Percentiles rank a stretch among this genome's conserved stretches.
Evolutionary conservation across 2,888 invertebrate species (phyloP).

Genomic region (Caenorhabditis japonica): DNA sequence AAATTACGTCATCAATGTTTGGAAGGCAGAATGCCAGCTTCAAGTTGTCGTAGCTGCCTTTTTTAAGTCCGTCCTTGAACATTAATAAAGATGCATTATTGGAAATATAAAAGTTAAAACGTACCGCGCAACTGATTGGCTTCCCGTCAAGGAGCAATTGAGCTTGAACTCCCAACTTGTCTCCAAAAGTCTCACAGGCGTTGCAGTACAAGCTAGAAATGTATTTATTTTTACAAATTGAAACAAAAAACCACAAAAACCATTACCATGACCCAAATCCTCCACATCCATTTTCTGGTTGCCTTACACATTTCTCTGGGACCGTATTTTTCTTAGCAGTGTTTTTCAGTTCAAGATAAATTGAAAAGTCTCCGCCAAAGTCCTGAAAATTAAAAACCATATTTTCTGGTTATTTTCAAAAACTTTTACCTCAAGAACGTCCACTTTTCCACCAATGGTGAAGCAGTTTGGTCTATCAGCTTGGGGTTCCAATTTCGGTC

Average conservation of each 20-base stretch:
- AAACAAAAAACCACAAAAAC: background rate
- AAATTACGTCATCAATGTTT: conserved; percentile 72
- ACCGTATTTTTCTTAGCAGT: conserved; percentile 73
- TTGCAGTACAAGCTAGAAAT: conserved; percentile 74
- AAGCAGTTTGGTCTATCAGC: conserved; percentile 57
- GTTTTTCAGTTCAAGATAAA: conserved; percentile 73
- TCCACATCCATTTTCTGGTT: conserved; percentile 73
- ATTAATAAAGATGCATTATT: background rate
- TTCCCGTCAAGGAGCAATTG: conserved; percentile 73
- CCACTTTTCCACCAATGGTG: conserved; percentile 73
- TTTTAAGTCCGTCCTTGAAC: conserved; percentile 67
- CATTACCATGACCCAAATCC: conserved; percentile 75
- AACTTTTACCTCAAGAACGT: conserved; percentile 64
- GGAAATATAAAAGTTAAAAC: background rate
- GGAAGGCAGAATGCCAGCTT: conserved; percentile 75
- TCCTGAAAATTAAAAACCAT: conserved; percentile 55
- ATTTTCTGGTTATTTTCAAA: background rate
- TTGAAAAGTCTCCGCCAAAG: conserved; percentile 75
- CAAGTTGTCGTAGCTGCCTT: conserved; percentile 74
- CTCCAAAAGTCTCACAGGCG: conserved; percentile 72
- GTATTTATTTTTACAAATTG: background rate
- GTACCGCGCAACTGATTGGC: conserved; percentile 69
- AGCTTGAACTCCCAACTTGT: conserved; percentile 70
- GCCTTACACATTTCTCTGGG: conserved; percentile 74
- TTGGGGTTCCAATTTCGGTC: conserved; percentile 70